A percentile compares a stretch with the other conserved stretches of the same genome.
These are phyloP conservation scores for Conomelus anceps DNA, from an alignment of 2,888 invertebrate species.

Conservation along the genomic window DNA sequence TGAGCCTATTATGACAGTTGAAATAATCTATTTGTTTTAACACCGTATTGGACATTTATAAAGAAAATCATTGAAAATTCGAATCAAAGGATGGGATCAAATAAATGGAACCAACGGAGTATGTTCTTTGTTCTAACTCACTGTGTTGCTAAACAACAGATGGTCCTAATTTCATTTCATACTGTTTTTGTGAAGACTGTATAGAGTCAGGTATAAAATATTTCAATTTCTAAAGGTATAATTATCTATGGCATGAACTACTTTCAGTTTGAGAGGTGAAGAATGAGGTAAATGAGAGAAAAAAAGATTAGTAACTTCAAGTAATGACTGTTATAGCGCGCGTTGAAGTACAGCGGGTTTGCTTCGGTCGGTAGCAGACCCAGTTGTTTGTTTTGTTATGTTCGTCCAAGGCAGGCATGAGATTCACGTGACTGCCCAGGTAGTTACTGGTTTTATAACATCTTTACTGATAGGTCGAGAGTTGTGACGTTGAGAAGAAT, in stretches of 20 bases:
- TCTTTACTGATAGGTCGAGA: constrained; percentile 46
- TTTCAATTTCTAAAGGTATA: not conserved
- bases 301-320: not conserved
- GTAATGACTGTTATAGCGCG: not conserved
- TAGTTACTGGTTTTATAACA: constrained; percentile 39
- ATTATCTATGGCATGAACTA: not conserved
- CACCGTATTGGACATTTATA: too few relatives aligned
- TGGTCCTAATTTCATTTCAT: not conserved
- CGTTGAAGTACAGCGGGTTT: not conserved
- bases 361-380: constrained; percentile 23
- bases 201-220: not conserved
- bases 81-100: not conserved
- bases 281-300: not conserved
- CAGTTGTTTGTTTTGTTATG: constrained; percentile 60
- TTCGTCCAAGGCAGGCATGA: constrained; percentile 52
- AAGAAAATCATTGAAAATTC: too few relatives aligned
- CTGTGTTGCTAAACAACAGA: not conserved
- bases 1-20: too few relatives aligned
- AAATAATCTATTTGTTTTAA: too few relatives aligned
- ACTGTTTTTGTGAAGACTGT: not conserved
- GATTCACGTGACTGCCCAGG: constrained; percentile 63
- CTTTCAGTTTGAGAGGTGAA: not conserved
- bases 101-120: not conserved
- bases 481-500: constrained; percentile 46
- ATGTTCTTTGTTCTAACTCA: too few relatives aligned